Evolutionary conservation across 1,140 invertebrate species (phyloP).

Genomic region (Cherax destructor): DNA sequence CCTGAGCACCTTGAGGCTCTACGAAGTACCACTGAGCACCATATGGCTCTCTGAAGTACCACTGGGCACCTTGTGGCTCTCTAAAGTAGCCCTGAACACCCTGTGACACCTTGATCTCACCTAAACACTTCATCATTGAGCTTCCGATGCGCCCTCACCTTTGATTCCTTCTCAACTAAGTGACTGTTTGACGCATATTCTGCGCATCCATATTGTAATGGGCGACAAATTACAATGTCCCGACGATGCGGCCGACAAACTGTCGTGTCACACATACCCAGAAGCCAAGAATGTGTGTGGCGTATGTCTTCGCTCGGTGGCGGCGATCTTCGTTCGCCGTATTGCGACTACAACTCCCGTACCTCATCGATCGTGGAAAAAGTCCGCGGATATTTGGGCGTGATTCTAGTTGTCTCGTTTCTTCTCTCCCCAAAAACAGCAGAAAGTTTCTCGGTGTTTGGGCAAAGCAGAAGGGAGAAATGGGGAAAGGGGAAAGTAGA

Average conservation of each 20-base stretch:
- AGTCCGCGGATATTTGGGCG: no score
- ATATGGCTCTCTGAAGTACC: no score
- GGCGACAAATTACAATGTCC: constrained; percentile 62
- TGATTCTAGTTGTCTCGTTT: no score
- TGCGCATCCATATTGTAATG: constrained; percentile 52
- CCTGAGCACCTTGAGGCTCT: not conserved
- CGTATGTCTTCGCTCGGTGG: constrained; percentile 27
- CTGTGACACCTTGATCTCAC: no score
- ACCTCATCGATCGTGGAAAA: not conserved
- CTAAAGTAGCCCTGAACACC: not conserved
- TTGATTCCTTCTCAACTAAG: not conserved
- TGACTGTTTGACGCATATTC: constrained; percentile 32
- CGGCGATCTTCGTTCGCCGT: constrained; percentile 23
- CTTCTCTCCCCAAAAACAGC: no score
- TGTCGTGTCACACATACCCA: constrained; percentile 46
- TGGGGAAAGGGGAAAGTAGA: no score
- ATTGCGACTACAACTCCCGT: not conserved
- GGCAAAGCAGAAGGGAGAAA: no score
- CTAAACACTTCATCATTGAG: not conserved
- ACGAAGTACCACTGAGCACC: not conserved
- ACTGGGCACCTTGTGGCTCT: not conserved
- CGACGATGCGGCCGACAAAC: constrained; percentile 62
- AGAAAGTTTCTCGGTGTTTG: no score
- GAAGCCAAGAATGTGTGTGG: constrained; percentile 34
- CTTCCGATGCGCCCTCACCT: not conserved